phyloP scores from a whole-genome alignment of 92 coral and sea anemone genomes.

The Palythoa caribaeorum region DNA sequence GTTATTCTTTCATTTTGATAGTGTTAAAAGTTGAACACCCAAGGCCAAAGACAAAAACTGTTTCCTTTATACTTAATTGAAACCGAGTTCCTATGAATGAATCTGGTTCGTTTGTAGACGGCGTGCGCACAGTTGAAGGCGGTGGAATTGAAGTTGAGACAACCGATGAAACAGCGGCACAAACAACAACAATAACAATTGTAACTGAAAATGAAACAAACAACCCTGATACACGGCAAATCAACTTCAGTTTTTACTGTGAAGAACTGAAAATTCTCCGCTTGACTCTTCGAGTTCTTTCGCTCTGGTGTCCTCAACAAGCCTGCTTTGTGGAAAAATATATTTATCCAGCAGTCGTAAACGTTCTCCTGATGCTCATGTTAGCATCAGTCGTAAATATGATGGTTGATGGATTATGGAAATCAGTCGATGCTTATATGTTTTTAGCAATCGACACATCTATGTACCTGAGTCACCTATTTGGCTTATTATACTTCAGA shows the following conservation, averaged over 20 bases:
- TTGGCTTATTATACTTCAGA: slow-evolving; percentile 65
- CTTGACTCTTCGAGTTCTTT: slow-evolving; percentile 58
- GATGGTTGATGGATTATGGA: slow-evolving; percentile 50
- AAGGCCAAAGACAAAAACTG: too few relatives aligned
- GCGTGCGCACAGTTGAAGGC: too few relatives aligned
- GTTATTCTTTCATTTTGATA: too few relatives aligned
- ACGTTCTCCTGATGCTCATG: slow-evolving; percentile 55
- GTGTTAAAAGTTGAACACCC: too few relatives aligned
- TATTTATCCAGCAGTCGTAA: slow-evolving; percentile 56
- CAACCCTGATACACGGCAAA: background rate
- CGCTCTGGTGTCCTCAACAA: slow-evolving; percentile 66
- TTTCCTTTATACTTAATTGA: too few relatives aligned
- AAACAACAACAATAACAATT: too few relatives aligned
- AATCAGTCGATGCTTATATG: slow-evolving; percentile 56
- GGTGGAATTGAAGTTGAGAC: too few relatives aligned
- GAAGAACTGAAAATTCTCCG: slow-evolving; percentile 52
- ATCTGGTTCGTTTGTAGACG: too few relatives aligned
- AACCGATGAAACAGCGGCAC: too few relatives aligned
- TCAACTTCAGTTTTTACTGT: slow-evolving; percentile 26
- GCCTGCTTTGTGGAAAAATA: slow-evolving; percentile 50
- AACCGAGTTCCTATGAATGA: too few relatives aligned
- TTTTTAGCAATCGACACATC: slow-evolving; percentile 60
- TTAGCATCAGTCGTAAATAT: slow-evolving; percentile 12
- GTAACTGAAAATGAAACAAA: too few relatives aligned
- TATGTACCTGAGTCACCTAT: slow-evolving; percentile 67